These are phyloP conservation scores for Crepidodera aurea DNA, from an alignment of 2,888 invertebrate genomes.

Conservation along the genomic window DNA sequence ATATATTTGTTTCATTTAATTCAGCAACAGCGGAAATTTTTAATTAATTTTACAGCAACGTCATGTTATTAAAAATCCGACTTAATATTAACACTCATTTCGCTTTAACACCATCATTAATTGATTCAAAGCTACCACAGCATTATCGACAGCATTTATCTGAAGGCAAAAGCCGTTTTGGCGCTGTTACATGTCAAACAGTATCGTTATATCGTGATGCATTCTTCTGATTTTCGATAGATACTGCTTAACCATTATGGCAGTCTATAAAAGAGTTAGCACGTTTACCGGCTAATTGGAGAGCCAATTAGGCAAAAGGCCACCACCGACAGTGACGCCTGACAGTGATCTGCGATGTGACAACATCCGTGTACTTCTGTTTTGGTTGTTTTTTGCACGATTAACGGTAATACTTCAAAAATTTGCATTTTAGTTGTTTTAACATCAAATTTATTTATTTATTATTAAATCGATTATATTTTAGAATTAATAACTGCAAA, in stretches of 20 bases:
- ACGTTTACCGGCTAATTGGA: constrained; percentile 43
- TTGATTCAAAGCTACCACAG: constrained; percentile 34
- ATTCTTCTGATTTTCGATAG: constrained; percentile 38
- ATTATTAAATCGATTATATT: too few species aligned
- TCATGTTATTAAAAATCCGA: not conserved
- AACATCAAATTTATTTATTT: too few species aligned
- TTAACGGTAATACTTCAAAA: too few species aligned
- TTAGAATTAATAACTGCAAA: too few species aligned
- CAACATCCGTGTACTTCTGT: constrained; percentile 1
- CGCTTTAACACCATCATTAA: constrained; percentile 16
- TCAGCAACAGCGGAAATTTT: too few species aligned
- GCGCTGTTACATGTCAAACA: constrained; percentile 31
- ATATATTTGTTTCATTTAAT: too few species aligned
- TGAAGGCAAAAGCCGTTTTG: constrained; percentile 35
- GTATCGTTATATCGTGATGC: constrained; percentile 36
- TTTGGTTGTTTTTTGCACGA: too few species aligned
- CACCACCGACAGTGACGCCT: constrained; percentile 33
- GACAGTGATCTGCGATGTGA: constrained; percentile 20
- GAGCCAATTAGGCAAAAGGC: constrained; percentile 38
- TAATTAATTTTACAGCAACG: not conserved
- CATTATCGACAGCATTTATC: constrained; percentile 37
- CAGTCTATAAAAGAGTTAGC: constrained; percentile 41
- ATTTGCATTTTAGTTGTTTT: too few species aligned
- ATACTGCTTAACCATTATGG: constrained; percentile 39
- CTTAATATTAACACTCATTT: not conserved